phyloP scores from a whole-genome alignment of 92 coral and sea anemone species.

The Diadumene lineata region DNA sequence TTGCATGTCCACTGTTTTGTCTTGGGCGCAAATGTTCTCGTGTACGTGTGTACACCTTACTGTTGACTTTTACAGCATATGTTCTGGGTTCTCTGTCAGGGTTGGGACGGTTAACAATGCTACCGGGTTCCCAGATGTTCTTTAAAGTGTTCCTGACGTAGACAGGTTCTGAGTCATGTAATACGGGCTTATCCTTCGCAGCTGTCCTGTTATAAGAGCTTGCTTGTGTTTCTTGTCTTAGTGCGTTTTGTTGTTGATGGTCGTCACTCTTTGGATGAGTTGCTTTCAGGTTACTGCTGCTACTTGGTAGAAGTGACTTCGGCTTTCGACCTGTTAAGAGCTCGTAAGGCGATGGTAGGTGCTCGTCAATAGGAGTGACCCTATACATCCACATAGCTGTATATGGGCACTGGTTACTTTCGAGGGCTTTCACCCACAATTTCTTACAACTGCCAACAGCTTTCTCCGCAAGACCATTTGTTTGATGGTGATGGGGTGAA shows the following conservation, averaged over 20 bases:
- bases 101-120: slow-evolving; percentile 16
- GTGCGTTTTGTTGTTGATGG: slow-evolving; percentile 48
- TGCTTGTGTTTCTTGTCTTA: slow-evolving; percentile 15
- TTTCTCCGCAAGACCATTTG: slow-evolving; percentile 46
- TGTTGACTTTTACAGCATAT: slow-evolving; percentile 35
- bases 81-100: slow-evolving; percentile 56
- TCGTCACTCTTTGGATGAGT: slow-evolving; percentile 34
- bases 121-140: slow-evolving; percentile 35
- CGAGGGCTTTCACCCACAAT: slow-evolving; percentile 44
- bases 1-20: background rate
- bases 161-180: slow-evolving; percentile 17
- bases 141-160: slow-evolving; percentile 45
- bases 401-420: slow-evolving; percentile 45
- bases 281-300: slow-evolving; percentile 23
- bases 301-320: slow-evolving; percentile 29
- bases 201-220: background rate
- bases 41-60: slow-evolving; percentile 44
- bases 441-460: slow-evolving; percentile 43
- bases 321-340: slow-evolving; percentile 29
- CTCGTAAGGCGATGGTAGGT: slow-evolving; percentile 24
- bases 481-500: slow-evolving; percentile 55
- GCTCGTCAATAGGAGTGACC: slow-evolving; percentile 24
- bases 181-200: background rate
- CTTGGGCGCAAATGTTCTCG: slow-evolving; percentile 45
- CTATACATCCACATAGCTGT: slow-evolving; percentile 56